Conservation (phyloP, 2,113 vertebrate species). For the Tiliqua scincoides region DNA sequence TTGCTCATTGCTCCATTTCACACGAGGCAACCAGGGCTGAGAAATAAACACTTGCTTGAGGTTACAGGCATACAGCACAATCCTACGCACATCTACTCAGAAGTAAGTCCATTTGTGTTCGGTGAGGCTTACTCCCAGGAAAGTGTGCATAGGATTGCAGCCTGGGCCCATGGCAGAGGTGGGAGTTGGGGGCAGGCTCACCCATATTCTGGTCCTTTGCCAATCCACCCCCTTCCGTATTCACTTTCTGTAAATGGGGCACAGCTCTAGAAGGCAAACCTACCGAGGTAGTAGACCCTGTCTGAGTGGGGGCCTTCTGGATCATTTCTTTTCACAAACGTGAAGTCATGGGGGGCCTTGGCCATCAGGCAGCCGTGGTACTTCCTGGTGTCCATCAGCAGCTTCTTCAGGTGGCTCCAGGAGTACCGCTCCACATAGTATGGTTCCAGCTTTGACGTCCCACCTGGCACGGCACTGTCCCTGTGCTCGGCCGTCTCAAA, state of each 20-base stretch:
- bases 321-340: constrained; percentile 82
- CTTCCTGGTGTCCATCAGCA: constrained; percentile 82
- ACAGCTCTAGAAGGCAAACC: constrained; percentile 30
- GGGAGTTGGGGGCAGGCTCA: too few species aligned
- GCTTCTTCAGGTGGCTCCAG: constrained; percentile 84
- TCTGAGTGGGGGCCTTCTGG: constrained; percentile 81
- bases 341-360: constrained; percentile 84
- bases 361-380: constrained; percentile 85
- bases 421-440: constrained; percentile 84
- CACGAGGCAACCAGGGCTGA: neutral
- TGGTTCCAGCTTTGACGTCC: constrained; percentile 74
- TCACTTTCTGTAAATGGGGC: neutral
- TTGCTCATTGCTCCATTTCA: neutral
- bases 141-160: too few species aligned
- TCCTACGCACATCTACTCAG: too few species aligned
- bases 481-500: constrained; percentile 75
- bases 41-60: too few species aligned
- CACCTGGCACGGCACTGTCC: constrained; percentile 65
- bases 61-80: too few species aligned
- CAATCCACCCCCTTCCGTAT: neutral
- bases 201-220: neutral
- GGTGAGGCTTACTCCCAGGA: too few species aligned
- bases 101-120: too few species aligned
- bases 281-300: constrained; percentile 84
- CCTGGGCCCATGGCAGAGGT: too few species aligned